phyloP scores from a whole-genome alignment of 2,888 invertebrate genomes.

The Laothoe populi region DNA sequence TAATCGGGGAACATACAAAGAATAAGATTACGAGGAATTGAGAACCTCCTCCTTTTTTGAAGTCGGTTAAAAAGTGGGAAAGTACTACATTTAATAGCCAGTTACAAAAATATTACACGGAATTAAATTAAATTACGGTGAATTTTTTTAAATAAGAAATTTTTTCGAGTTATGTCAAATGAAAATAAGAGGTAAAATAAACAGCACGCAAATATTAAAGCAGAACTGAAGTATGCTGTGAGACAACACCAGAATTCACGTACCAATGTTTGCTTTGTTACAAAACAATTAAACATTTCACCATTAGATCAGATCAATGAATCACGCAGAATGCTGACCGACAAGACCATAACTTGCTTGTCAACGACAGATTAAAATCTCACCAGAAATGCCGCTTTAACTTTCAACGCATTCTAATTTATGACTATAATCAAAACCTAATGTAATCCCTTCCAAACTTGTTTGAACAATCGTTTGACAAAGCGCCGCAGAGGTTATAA shows the following conservation, averaged over 20 bases:
- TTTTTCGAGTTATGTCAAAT: too few relatives aligned
- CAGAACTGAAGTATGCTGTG: background rate
- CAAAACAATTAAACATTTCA: constrained; percentile 37
- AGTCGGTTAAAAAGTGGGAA: too few relatives aligned
- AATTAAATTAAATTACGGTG: too few relatives aligned
- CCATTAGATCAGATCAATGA: constrained; percentile 36
- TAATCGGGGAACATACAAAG: too few relatives aligned
- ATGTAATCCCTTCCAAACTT: constrained; percentile 23
- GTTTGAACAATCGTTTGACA: constrained; percentile 20
- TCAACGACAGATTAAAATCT: constrained; percentile 30
- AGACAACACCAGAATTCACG: background rate
- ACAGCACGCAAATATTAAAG: too few relatives aligned
- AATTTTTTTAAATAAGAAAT: too few relatives aligned
- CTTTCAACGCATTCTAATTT: constrained; percentile 20
- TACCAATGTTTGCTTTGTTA: constrained; percentile 17
- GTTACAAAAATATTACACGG: too few relatives aligned
- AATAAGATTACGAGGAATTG: too few relatives aligned
- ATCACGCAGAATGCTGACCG: constrained; percentile 39
- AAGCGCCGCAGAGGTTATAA: constrained; percentile 7
- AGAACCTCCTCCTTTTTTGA: too few relatives aligned
- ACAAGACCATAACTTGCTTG: constrained; percentile 33
- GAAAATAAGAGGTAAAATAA: too few relatives aligned
- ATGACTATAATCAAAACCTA: constrained; percentile 19
- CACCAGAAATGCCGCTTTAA: constrained; percentile 21
- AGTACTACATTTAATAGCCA: too few relatives aligned